Conservation (phyloP, 1,140 invertebrate species). For the Sesamia nonagrioides region DNA sequence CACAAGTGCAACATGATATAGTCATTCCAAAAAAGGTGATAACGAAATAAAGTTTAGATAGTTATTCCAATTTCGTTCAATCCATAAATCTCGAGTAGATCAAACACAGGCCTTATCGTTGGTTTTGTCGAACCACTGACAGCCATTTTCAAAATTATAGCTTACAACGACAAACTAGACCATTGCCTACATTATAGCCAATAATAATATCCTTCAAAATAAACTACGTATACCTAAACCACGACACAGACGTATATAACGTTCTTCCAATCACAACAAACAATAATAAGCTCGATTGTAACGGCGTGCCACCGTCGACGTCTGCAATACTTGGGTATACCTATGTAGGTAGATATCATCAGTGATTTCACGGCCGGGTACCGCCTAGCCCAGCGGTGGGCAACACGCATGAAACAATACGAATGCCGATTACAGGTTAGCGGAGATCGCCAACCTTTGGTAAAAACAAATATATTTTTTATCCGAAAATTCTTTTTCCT, state of each 20-base stretch:
- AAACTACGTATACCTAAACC: not conserved
- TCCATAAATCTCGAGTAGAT: no score
- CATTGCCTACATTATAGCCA: not conserved
- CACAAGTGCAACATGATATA: no score
- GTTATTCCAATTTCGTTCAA: no score
- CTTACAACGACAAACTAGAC: not conserved
- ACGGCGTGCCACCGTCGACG: constrained; percentile 7
- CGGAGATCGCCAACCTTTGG: not conserved
- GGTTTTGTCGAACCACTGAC: not conserved
- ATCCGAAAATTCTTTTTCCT: not conserved
- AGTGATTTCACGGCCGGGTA: constrained; percentile 43
- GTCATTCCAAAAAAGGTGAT: no score
- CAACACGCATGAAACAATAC: not conserved
- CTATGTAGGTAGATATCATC: not conserved
- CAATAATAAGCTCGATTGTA: not conserved
- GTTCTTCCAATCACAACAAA: not conserved
- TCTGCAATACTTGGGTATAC: not conserved
- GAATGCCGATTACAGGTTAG: not conserved
- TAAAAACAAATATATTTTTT: not conserved
- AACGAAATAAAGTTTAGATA: no score
- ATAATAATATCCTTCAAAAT: not conserved
- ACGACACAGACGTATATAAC: not conserved
- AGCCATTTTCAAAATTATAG: not conserved
- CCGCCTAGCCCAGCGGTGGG: constrained; percentile 34
- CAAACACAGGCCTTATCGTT: no score